Evolutionary conservation across 2,888 invertebrate species (phyloP).

Genomic region (Cheilosia scutellata): DNA sequence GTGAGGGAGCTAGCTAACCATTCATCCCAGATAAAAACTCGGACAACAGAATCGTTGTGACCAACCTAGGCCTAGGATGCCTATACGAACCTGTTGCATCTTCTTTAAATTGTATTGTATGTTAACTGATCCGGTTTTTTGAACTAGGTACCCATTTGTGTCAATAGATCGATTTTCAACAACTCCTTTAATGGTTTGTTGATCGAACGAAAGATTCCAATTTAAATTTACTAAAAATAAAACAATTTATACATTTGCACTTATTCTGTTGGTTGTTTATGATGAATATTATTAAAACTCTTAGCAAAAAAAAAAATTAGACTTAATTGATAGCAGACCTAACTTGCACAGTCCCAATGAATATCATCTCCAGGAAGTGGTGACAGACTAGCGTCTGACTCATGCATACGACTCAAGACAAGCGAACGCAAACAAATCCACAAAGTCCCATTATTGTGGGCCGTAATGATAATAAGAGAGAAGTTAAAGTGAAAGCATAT

Average conservation of each 20-base stretch:
- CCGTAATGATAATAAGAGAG: slow-evolving; percentile 44
- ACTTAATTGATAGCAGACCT: slow-evolving; percentile 49
- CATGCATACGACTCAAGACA: slow-evolving; percentile 19
- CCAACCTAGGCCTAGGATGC: no score
- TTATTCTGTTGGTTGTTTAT: slow-evolving; percentile 14
- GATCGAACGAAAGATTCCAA: slow-evolving; percentile 9
- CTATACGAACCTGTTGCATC: no score
- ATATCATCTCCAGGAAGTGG: slow-evolving; percentile 33
- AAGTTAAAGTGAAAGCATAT: slow-evolving; percentile 56
- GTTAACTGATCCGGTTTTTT: no score
- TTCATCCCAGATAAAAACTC: no score
- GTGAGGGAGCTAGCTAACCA: no score
- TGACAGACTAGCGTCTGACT: not conserved
- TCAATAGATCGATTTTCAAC: not conserved
- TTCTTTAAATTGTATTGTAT: no score
- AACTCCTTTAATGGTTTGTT: not conserved
- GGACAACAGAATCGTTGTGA: no score
- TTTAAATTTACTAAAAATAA: slow-evolving; percentile 19
- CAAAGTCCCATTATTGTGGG: slow-evolving; percentile 33
- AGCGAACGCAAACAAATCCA: slow-evolving; percentile 50
- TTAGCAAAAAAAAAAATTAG: slow-evolving; percentile 22
- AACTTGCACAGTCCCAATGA: slow-evolving; percentile 46
- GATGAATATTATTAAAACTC: slow-evolving; percentile 54
- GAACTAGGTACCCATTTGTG: not conserved
- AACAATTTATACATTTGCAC: slow-evolving; percentile 41